A percentile compares a stretch with the other conserved stretches of the same genome.
Conservation (phyloP, 2,113 vertebrate species). For the Syrrhaptes paradoxus region DNA sequence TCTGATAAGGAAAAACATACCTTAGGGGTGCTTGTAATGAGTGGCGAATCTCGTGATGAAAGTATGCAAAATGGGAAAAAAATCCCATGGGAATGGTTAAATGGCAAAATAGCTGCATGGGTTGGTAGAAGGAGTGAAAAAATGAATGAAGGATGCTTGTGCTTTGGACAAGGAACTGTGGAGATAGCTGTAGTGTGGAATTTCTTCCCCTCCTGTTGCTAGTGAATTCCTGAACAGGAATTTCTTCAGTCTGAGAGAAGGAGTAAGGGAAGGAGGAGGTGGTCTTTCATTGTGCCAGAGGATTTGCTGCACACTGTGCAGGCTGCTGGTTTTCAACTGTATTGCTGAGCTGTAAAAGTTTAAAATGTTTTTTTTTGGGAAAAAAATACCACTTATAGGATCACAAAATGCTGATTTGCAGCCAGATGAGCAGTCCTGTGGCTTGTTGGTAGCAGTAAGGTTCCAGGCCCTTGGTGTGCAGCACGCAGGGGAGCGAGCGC, state of each 20-base stretch:
- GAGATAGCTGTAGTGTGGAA: not conserved
- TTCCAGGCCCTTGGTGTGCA: too few species aligned
- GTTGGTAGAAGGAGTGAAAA: accelerated
- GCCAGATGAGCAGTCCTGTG: not conserved
- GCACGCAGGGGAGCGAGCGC: too few species aligned
- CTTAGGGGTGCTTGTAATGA: accelerated
- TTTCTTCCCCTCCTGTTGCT: not conserved
- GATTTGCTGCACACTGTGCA: not conserved
- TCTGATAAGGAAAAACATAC: not conserved
- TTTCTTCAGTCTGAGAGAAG: not conserved
- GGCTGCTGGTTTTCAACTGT: not conserved
- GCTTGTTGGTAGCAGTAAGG: too few species aligned
- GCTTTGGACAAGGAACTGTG: not conserved
- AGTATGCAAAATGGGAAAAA: accelerated
- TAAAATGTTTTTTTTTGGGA: accelerated
- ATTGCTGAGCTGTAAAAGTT: not conserved
- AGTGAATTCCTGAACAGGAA: not conserved
- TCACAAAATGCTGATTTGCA: not conserved
- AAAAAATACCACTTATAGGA: too few species aligned
- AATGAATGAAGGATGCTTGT: not conserved
- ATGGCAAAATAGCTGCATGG: accelerated
- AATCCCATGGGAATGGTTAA: accelerated
- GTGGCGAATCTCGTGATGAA: accelerated
- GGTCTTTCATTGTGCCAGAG: too few species aligned
- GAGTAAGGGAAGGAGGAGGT: too few species aligned